These are phyloP conservation scores for Dunckerocampus dactyliophorus DNA, from an alignment of 2,113 vertebrate genomes.

Conservation along the genomic window DNA sequence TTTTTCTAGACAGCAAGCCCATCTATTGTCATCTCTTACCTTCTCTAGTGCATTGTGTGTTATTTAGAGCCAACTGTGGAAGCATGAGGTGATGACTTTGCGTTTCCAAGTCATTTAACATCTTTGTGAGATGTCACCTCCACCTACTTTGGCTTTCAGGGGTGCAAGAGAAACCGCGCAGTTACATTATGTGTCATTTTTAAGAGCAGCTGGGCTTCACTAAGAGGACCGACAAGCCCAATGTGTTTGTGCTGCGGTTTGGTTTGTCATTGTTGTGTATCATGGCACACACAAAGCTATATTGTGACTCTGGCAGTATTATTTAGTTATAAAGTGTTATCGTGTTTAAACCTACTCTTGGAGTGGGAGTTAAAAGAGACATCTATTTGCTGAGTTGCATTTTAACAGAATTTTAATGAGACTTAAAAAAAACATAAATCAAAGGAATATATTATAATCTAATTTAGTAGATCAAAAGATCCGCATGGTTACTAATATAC, in stretches of 20 bases:
- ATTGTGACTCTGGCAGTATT: not conserved
- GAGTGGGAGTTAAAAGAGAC: constrained; percentile 59
- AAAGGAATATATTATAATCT: constrained; percentile 74
- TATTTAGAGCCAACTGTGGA: constrained; percentile 41
- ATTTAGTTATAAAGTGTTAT: constrained; percentile 6
- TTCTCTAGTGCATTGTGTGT: constrained; percentile 32
- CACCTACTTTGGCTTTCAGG: constrained; percentile 30
- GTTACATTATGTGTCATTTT: constrained; percentile 27
- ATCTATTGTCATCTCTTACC: not conserved
- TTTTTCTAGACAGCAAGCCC: too few relatives aligned
- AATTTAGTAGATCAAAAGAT: constrained; percentile 74
- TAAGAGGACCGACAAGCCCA: not conserved
- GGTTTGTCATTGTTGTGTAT: constrained; percentile 14
- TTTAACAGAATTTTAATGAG: constrained; percentile 66
- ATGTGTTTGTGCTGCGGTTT: constrained; percentile 29
- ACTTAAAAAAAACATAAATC: constrained; percentile 59
- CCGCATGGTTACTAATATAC: constrained; percentile 64
- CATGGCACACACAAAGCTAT: not conserved
- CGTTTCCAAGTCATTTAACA: constrained; percentile 50
- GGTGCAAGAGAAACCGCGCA: constrained; percentile 46
- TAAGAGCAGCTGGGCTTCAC: constrained; percentile 10
- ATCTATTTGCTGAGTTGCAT: constrained; percentile 64
- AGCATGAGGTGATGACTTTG: constrained; percentile 51
- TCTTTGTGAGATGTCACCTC: constrained; percentile 38
- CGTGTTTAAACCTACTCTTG: not conserved